Evolutionary conservation across 1,140 invertebrate species (phyloP).

Genomic region (Cataglyphis hispanica): DNA sequence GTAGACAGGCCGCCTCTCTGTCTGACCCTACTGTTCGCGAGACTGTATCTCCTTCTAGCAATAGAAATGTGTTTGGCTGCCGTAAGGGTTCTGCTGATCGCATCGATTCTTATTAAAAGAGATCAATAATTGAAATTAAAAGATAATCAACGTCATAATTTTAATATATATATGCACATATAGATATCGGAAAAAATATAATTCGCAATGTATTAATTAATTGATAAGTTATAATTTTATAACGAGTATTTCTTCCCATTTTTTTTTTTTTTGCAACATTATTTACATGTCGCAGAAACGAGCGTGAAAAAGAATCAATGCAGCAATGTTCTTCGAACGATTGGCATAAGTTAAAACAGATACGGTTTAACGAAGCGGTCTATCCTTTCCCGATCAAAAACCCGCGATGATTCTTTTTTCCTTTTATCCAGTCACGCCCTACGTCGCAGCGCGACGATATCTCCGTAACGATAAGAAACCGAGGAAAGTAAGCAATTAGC

Average conservation of each 20-base stretch:
- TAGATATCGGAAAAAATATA: neutral
- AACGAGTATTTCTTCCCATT: neutral
- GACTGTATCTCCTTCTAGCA: conserved; percentile 1
- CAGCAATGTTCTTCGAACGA: neutral
- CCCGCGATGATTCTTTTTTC: neutral
- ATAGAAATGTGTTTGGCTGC: neutral
- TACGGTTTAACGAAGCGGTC: conserved; percentile 21
- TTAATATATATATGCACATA: neutral
- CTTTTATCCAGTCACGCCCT: neutral
- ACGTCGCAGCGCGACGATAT: conserved; percentile 2
- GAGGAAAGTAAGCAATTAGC: conserved; percentile 53
- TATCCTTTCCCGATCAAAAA: conserved; percentile 8
- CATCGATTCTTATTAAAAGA: neutral
- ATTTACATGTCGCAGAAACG: neutral
- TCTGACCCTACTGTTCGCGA: conserved; percentile 23
- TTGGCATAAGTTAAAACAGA: neutral
- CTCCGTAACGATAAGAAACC: conserved; percentile 25
- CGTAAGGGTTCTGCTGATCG: neutral
- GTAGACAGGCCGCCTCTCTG: conserved; percentile 48
- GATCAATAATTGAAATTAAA: neutral
- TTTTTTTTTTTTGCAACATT: neutral
- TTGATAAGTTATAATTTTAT: neutral
- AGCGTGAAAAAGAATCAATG: neutral
- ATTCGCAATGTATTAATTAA: neutral
- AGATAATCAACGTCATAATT: neutral